Percentiles rank a stretch among this genome's conserved stretches.
These are phyloP conservation scores for Ceuthmochares aereus DNA, from an alignment of 2,113 vertebrate genomes.

Conservation along the genomic window DNA sequence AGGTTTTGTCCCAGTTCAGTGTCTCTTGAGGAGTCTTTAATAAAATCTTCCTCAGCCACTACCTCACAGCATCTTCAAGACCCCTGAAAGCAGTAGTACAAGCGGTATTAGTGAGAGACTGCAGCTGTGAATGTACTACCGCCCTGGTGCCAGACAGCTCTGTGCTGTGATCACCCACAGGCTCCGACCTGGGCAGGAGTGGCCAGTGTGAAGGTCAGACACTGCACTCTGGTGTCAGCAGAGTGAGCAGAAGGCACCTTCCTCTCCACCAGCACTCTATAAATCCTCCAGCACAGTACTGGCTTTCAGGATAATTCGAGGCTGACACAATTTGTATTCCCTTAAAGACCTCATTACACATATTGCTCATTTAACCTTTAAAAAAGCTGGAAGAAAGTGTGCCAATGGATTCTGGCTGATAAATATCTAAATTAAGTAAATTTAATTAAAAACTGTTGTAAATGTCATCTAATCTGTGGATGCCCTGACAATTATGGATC, in stretches of 20 bases:
- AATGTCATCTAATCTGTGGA: conserved; percentile 58
- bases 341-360: conserved; percentile 64
- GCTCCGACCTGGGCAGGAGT: background rate
- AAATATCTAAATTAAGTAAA: conserved; percentile 72
- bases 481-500: conserved; percentile 21
- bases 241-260: conserved; percentile 11
- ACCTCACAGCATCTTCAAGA: background rate
- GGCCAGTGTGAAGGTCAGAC: conserved; percentile 18
- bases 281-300: background rate
- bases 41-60: background rate
- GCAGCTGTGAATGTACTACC: background rate
- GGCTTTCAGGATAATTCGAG: background rate
- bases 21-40: background rate
- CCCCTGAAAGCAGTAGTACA: fast-evolving
- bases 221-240: conserved; percentile 67
- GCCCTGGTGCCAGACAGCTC: background rate
- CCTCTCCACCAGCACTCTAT: background rate
- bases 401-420: conserved; percentile 57
- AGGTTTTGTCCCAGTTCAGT: background rate
- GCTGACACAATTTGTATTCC: conserved; percentile 62
- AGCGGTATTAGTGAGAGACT: background rate
- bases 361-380: conserved; percentile 71
- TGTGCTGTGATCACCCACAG: background rate
- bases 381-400: conserved; percentile 58
- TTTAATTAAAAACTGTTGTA: conserved; percentile 64